These are phyloP conservation scores for human DNA, from an alignment of 2,113 vertebrate species.

Conservation along the genomic window DNA sequence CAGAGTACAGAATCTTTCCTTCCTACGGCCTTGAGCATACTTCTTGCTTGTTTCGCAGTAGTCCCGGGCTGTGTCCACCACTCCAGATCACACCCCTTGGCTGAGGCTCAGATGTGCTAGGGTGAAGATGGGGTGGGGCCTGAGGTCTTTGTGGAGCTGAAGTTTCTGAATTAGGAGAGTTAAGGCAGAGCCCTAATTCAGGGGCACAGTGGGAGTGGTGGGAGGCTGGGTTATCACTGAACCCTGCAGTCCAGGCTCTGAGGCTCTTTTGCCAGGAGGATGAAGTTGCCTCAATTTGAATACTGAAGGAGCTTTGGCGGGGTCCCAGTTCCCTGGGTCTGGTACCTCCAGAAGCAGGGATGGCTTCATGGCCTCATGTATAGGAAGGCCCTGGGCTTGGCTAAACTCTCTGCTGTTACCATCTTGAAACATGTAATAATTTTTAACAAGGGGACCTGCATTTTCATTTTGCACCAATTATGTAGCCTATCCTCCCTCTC, in stretches of 20 bases:
- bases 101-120: background rate
- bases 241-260: background rate
- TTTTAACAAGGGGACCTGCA: background rate
- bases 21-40: too few relatives aligned
- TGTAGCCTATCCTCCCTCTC: background rate
- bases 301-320: background rate
- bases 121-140: too few relatives aligned
- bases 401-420: background rate
- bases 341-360: background rate
- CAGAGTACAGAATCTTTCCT: background rate
- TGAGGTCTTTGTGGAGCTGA: background rate
- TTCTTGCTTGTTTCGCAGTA: background rate
- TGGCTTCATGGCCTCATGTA: background rate
- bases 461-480: background rate
- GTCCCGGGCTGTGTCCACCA: background rate
- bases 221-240: background rate
- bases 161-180: background rate
- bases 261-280: background rate
- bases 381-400: background rate
- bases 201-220: too few relatives aligned
- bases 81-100: background rate
- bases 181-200: background rate
- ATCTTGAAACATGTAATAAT: background rate
- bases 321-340: background rate
- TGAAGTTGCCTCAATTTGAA: rapidly evolving